A percentile compares a stretch with the other conserved stretches of the same genome.
Evolutionary conservation across 2,888 invertebrate species (phyloP).

Genomic region (Coleophora deauratella): DNA sequence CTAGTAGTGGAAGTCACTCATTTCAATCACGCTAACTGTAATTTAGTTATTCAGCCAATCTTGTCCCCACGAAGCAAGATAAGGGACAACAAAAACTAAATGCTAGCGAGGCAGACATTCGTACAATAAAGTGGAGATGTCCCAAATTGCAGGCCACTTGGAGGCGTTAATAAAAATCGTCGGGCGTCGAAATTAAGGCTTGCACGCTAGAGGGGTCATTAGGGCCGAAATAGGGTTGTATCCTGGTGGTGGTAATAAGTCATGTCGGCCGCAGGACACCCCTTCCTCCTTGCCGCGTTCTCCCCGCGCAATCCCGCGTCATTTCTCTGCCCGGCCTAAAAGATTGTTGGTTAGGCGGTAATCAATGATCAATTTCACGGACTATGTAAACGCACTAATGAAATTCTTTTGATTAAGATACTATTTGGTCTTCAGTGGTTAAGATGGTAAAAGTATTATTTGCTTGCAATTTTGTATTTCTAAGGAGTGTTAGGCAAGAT

Average conservation of each 20-base stretch:
- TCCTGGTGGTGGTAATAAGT: conserved; percentile 70
- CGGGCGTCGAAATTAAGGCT: conserved; percentile 69
- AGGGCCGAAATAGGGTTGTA: conserved; percentile 70
- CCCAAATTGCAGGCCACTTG: conserved; percentile 59
- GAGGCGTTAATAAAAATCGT: conserved; percentile 69
- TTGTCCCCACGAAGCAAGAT: too few species aligned
- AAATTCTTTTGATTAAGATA: conserved; percentile 16
- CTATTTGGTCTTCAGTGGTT: too few species aligned
- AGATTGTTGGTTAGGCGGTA: conserved; percentile 61
- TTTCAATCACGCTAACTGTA: too few species aligned
- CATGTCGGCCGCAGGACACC: conserved; percentile 65
- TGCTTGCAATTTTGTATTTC: too few species aligned
- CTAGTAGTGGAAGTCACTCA: too few species aligned
- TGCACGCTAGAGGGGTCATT: conserved; percentile 66
- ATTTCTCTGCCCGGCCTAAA: conserved; percentile 50
- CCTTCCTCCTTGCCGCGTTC: conserved; percentile 30
- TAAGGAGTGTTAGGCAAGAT: too few species aligned
- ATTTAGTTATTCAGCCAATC: too few species aligned
- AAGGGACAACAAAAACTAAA: conserved; percentile 21
- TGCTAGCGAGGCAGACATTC: conserved; percentile 17
- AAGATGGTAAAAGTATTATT: too few species aligned
- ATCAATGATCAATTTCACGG: conserved; percentile 66
- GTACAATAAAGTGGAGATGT: conserved; percentile 40
- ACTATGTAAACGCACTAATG: conserved; percentile 49
- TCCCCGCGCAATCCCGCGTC: conserved; percentile 39